Percentiles rank a stretch among this genome's conserved stretches.
phyloP scores from a whole-genome alignment of 2,797 vertebrate species.

The Falco cherrug region DNA sequence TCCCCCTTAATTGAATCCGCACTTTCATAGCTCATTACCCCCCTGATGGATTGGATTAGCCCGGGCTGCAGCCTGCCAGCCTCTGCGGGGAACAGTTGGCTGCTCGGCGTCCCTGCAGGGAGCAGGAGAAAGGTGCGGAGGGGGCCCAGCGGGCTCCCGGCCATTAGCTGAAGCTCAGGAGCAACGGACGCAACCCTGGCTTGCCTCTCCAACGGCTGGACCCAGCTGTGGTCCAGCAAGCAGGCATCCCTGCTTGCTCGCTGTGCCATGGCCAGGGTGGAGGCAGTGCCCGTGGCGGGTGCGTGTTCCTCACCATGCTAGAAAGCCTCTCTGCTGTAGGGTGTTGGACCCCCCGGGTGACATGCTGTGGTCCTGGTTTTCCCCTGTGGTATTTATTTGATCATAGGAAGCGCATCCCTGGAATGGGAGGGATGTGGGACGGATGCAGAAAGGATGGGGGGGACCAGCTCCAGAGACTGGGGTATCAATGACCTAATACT shows the following conservation, averaged over 20 bases:
- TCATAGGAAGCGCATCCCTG: neutral
- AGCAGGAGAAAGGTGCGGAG: neutral
- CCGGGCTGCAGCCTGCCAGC: neutral
- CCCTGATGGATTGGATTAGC: conserved; percentile 75
- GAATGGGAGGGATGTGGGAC: neutral
- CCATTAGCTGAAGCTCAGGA: neutral
- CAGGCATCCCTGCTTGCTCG: neutral
- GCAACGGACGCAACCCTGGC: neutral
- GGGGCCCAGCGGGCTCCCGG: neutral
- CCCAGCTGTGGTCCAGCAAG: neutral
- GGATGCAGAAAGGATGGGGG: no score
- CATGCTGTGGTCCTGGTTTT: rapidly evolving
- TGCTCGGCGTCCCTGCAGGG: neutral
- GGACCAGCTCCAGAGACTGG: neutral
- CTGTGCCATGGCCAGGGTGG: rapidly evolving
- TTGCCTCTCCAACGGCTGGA: neutral
- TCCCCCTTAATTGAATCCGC: conserved; percentile 72
- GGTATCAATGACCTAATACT: rapidly evolving
- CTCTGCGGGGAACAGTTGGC: conserved; percentile 43
- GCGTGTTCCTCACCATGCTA: neutral
- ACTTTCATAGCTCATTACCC: conserved; percentile 80
- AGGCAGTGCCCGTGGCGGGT: neutral
- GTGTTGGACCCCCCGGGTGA: neutral
- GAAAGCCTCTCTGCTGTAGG: neutral
- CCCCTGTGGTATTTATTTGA: rapidly evolving